Conservation (phyloP, 2,113 vertebrate species). For the Coregonus clupeaformis region DNA sequence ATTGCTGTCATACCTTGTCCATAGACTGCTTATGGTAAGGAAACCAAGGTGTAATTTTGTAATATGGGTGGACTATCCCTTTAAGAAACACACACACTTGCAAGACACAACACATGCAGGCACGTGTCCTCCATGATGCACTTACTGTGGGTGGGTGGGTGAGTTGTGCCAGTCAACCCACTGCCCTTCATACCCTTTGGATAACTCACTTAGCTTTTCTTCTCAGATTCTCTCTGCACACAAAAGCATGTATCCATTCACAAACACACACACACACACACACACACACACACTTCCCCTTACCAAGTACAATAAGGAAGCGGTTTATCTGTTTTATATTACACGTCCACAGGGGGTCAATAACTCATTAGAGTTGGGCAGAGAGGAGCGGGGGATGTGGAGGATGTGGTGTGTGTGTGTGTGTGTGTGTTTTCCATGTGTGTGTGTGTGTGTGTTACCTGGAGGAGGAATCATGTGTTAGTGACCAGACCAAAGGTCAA, state of each 20-base stretch:
- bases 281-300: background rate
- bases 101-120: too few relatives aligned
- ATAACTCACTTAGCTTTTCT: background rate
- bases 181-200: background rate
- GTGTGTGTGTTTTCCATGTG: too few relatives aligned
- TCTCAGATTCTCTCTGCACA: background rate
- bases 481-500: conserved; percentile 39
- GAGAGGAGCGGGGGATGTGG: conserved; percentile 38
- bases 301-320: background rate
- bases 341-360: conserved; percentile 58
- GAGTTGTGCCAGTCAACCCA: background rate
- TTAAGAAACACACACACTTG: too few relatives aligned
- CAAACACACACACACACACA: background rate
- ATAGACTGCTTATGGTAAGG: too few relatives aligned
- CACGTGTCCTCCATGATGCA: too few relatives aligned
- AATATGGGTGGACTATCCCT: too few relatives aligned
- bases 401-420: conserved; percentile 13
- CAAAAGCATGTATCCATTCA: conserved; percentile 30
- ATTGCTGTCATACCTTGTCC: too few relatives aligned
- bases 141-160: too few relatives aligned
- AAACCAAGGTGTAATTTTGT: too few relatives aligned
- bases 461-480: conserved; percentile 52
- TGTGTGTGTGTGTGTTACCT: conserved; percentile 49
- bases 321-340: background rate
- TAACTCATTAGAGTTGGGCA: conserved; percentile 69